Percentiles rank a stretch among this genome's conserved stretches.
Conservation (phyloP, 2,797 vertebrate genomes). For the Natrix natrix region DNA sequence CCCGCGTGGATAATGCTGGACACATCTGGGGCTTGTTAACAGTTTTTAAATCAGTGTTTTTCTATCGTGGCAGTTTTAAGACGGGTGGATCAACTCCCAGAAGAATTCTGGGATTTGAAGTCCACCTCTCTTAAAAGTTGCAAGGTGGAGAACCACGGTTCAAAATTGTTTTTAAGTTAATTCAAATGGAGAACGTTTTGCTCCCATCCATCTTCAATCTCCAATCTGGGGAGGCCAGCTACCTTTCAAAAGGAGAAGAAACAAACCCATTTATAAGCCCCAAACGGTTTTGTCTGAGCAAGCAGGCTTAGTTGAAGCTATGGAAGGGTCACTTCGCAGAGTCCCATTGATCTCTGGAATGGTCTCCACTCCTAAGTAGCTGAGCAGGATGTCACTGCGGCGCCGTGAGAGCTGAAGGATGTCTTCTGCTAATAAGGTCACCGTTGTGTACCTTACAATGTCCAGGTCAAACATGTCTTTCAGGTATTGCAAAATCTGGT, state of each 20-base stretch:
- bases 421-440: constrained; percentile 87
- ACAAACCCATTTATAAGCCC: constrained; percentile 33
- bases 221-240: constrained; percentile 28
- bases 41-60: constrained; percentile 4
- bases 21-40: background rate
- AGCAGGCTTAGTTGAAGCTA: constrained; percentile 57
- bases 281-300: background rate
- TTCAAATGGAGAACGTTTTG: background rate
- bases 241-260: background rate
- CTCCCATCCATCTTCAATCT: background rate
- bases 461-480: constrained; percentile 98
- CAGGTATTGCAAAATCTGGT: constrained; percentile 96
- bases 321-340: constrained; percentile 62
- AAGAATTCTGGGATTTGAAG: background rate
- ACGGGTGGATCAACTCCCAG: background rate
- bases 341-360: constrained; percentile 80
- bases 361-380: constrained; percentile 83
- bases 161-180: background rate
- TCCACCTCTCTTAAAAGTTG: background rate
- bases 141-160: background rate
- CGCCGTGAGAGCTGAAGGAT: constrained; percentile 91
- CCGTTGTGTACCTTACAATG: constrained; percentile 91
- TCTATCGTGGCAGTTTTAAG: background rate
- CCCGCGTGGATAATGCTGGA: constrained; percentile 48
- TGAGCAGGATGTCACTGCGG: constrained; percentile 91